Percentiles rank a stretch among this genome's conserved stretches.
Conservation (phyloP, 2,797 vertebrate genomes). For the Rachycentron canadum region DNA sequence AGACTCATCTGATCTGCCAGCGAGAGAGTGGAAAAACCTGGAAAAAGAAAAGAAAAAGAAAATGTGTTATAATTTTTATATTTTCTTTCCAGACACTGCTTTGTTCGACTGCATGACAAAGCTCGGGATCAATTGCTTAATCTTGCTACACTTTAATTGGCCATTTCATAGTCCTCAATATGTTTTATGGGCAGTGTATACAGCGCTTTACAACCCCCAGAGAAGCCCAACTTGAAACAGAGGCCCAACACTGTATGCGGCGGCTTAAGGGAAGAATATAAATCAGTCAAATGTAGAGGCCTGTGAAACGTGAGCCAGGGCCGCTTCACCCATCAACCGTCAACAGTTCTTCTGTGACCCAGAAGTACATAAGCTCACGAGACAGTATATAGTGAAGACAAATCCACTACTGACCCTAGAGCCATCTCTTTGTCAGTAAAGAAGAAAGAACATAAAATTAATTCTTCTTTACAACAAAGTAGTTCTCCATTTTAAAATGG, state of each 20-base stretch:
- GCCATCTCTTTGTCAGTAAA: slow-evolving; percentile 5
- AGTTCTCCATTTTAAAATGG: slow-evolving; percentile 4
- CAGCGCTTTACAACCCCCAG: slow-evolving; percentile 60
- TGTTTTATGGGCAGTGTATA: slow-evolving; percentile 69
- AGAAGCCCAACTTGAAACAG: slow-evolving; percentile 75
- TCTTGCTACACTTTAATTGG: slow-evolving; percentile 46
- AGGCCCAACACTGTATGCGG: slow-evolving; percentile 56
- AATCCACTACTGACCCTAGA: slow-evolving; percentile 34
- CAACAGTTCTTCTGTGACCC: slow-evolving; percentile 41
- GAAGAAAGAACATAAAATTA: background rate
- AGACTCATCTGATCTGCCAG: slow-evolving; percentile 97
- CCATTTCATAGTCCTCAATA: slow-evolving; percentile 36
- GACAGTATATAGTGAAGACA: slow-evolving; percentile 42
- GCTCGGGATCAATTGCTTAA: slow-evolving; percentile 54
- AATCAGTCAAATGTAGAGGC: slow-evolving; percentile 75
- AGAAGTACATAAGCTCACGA: slow-evolving; percentile 29
- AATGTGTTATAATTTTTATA: background rate
- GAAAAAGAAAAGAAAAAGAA: slow-evolving; percentile 3
- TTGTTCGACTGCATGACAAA: slow-evolving; percentile 30
- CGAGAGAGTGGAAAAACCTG: slow-evolving; percentile 93
- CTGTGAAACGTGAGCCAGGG: slow-evolving; percentile 79
- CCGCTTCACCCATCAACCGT: slow-evolving; percentile 55
- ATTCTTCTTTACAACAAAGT: slow-evolving; percentile 7
- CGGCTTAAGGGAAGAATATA: slow-evolving; percentile 75
- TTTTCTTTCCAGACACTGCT: slow-evolving; percentile 17